These are phyloP conservation scores for Hypotaenidia philippensis DNA, from an alignment of 2,797 vertebrate species.

Conservation along the genomic window DNA sequence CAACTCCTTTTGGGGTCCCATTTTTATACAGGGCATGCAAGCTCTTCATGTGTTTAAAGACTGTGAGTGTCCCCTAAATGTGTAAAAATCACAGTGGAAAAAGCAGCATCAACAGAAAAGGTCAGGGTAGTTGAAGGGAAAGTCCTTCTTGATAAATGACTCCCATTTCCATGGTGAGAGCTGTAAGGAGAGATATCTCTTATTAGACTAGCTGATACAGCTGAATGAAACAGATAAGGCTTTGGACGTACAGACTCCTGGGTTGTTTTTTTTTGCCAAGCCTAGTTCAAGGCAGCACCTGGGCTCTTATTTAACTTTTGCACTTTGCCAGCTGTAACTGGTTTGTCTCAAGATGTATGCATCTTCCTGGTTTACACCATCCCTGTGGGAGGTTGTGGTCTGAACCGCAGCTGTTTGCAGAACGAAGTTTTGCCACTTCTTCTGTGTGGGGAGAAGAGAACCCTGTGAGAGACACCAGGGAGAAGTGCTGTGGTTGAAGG, in stretches of 20 bases:
- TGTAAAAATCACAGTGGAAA: background rate
- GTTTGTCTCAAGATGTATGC: background rate
- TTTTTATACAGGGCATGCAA: background rate
- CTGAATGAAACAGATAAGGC: slow-evolving; percentile 58
- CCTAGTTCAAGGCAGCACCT: background rate
- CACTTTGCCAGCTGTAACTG: background rate
- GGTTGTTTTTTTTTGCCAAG: background rate
- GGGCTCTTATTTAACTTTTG: background rate
- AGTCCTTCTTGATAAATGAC: slow-evolving; percentile 45
- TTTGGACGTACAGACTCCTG: background rate
- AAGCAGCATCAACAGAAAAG: slow-evolving; percentile 1
- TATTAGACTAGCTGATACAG: slow-evolving; percentile 18
- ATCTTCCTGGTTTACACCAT: background rate
- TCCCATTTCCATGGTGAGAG: slow-evolving; percentile 29
- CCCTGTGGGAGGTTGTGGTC: background rate
- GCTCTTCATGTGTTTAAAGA: background rate
- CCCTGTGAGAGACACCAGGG: background rate
- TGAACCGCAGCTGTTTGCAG: background rate
- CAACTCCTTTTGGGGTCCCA: background rate
- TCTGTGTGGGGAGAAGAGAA: background rate
- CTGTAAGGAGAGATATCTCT: slow-evolving; percentile 42
- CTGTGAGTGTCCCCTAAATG: background rate
- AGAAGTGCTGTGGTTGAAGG: background rate
- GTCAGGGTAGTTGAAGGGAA: slow-evolving; percentile 14
- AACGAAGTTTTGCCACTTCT: background rate